These are phyloP conservation scores for Ectemnius cavifrons DNA, from an alignment of 2,888 invertebrate species.

Conservation along the genomic window DNA sequence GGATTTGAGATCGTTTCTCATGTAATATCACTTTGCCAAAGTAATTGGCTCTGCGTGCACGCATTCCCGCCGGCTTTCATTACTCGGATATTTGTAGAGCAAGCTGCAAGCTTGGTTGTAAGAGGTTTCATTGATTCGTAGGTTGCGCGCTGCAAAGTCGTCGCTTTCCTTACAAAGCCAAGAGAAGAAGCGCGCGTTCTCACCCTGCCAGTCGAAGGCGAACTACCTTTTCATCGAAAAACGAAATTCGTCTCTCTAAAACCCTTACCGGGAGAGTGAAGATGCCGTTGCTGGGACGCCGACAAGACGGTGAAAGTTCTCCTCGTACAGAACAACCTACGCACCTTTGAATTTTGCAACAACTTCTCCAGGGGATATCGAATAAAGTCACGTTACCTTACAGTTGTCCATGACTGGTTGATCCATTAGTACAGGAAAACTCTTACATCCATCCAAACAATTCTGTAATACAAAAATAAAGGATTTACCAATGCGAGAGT, in stretches of 20 bases:
- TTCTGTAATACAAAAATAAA: too few relatives aligned
- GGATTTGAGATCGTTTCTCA: background rate
- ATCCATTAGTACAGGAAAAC: background rate
- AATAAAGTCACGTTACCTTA: constrained; percentile 3
- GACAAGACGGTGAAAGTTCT: constrained; percentile 40
- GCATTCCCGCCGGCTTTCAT: background rate
- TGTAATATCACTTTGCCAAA: background rate
- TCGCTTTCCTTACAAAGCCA: background rate
- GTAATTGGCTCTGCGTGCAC: background rate
- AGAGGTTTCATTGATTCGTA: background rate
- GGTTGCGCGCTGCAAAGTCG: too few relatives aligned
- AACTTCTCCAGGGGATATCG: constrained; percentile 12
- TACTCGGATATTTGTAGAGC: constrained; percentile 1
- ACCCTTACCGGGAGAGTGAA: background rate
- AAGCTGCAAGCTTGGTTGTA: background rate
- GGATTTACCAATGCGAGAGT: too few relatives aligned
- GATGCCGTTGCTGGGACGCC: too few relatives aligned
- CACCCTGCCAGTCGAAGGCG: background rate
- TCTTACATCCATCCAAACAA: background rate
- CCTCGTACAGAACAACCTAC: background rate
- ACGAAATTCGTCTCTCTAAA: constrained; percentile 5
- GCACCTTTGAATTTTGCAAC: constrained; percentile 39
- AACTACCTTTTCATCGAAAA: constrained; percentile 2
- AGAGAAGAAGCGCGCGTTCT: background rate
- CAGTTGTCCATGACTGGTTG: background rate